Base-by-base conservation (phyloP, 2,113 vertebrate species). In the Guaruba guarouba region DNA sequence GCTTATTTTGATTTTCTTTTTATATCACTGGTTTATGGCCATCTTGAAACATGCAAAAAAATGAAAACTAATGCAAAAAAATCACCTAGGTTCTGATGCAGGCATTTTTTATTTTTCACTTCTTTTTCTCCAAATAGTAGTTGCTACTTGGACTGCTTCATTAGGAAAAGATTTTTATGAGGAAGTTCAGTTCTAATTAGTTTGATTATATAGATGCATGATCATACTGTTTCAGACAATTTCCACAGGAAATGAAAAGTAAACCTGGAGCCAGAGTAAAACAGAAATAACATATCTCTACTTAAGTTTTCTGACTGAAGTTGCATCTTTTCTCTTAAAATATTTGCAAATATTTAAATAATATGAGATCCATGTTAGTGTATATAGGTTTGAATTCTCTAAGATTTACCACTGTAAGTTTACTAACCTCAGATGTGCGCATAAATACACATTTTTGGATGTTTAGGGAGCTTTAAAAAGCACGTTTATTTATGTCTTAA, bases 361-460 rank as follows among this genome's bases (percentile, higher is more conserved):
- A 7, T 33, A 49, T 20, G n/a, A 39, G 23, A 44, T 66, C 8
- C 29, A 37, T 29, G 51, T 4, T 10, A 52, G 2, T 12, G n/a
- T 15, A 10, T n/a, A 13, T 31, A 19, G 15, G 13, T 67, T 25
- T 57, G 51, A 39, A 33, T 67, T 70, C 29, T 62, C 2, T 48
- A 10, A 59, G 49, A 28, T 57, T 62, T 66, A 8, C 22, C 20
- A 17, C 9, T 80, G 1, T 13, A 46, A 54, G 10, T 23, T 52
- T 75, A 18, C 37, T 66, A 18, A 31, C 33, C 16, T 6, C 9
- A 63, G 48, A 17, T 28, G 0, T 37, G 0, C 25, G 3, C 1
- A 48, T 35, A 23, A 29, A 31, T 15, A 23, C 1, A 9, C 6
- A 1, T 79, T 68, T 48, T 49, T 25, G 54, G 44, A 69, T 11